A percentile compares a stretch with the other conserved stretches of the same genome.
Evolutionary conservation across 2,113 vertebrate genomes (phyloP).

Genomic region (Urocitellus parryii): DNA sequence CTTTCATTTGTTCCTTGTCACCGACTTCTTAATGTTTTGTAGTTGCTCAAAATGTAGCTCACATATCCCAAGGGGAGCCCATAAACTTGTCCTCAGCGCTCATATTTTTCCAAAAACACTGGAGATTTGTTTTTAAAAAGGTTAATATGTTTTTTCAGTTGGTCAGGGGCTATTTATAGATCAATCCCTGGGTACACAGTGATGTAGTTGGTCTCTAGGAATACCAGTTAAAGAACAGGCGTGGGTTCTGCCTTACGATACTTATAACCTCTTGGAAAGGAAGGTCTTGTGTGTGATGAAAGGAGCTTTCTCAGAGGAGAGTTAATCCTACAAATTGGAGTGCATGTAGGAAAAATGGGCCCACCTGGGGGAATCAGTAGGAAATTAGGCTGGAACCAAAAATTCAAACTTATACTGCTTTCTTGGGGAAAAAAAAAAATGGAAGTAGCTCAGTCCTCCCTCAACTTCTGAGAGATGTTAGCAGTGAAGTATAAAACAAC

Average conservation of each 20-base stretch:
- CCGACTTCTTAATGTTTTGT: background rate
- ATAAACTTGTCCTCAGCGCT: background rate
- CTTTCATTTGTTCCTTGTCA: background rate
- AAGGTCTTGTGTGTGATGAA: background rate
- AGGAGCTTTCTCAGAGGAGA: background rate
- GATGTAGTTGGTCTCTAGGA: background rate
- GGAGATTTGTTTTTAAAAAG: background rate
- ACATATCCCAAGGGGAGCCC: background rate
- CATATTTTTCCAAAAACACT: background rate
- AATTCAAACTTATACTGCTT: background rate
- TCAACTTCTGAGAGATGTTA: background rate
- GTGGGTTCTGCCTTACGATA: background rate
- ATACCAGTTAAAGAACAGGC: background rate
- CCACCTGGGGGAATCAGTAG: background rate
- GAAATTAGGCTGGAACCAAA: background rate
- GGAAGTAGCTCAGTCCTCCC: background rate
- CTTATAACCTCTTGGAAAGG: background rate
- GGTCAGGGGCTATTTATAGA: slow-evolving; percentile 35
- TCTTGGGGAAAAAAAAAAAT: background rate
- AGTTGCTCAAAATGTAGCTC: background rate
- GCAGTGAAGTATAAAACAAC: background rate
- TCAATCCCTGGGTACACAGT: background rate
- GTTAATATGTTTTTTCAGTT: background rate
- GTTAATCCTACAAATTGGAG: background rate
- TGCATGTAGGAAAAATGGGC: background rate